These are phyloP conservation scores for Kryptolebias ocellatus DNA, from an alignment of 2,797 vertebrate species.

Conservation along the genomic window DNA sequence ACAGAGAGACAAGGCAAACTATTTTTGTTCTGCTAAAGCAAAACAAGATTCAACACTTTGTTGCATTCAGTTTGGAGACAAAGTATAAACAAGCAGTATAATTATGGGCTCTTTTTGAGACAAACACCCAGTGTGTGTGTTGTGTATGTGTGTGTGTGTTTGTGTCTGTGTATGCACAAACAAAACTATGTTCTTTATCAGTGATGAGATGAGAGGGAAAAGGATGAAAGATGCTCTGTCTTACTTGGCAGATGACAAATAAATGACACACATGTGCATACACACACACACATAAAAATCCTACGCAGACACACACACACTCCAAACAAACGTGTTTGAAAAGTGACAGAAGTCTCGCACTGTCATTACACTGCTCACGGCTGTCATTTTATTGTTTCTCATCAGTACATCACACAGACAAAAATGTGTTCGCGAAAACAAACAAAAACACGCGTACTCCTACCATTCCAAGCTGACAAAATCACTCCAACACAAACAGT, in stretches of 20 bases:
- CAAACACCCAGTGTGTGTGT: conserved; percentile 55
- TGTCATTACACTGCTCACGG: conserved; percentile 71
- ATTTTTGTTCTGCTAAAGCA: conserved; percentile 72
- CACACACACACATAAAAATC: conserved; percentile 20
- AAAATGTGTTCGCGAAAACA: conserved; percentile 43
- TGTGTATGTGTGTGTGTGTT: conserved; percentile 13
- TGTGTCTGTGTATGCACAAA: conserved; percentile 20
- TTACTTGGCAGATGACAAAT: conserved; percentile 72
- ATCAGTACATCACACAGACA: conserved; percentile 71
- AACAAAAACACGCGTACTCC: conserved; percentile 35
- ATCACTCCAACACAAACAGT: conserved; percentile 53
- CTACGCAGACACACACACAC: conserved; percentile 39
- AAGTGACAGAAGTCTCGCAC: conserved; percentile 75
- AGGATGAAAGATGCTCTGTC: conserved; percentile 72
- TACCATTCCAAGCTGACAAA: conserved; percentile 46
- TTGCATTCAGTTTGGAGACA: conserved; percentile 66
- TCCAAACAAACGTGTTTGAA: conserved; percentile 70
- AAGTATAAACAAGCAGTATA: conserved; percentile 74
- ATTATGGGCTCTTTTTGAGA: conserved; percentile 68
- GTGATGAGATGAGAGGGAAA: conserved; percentile 61
- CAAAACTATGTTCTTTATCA: conserved; percentile 55
- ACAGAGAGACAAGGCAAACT: conserved; percentile 73
- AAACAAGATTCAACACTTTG: conserved; percentile 72
- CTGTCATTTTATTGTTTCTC: conserved; percentile 75
- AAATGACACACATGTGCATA: conserved; percentile 46